Conservation (phyloP, 2,113 vertebrate species). For the Gopherus evgoodei region DNA sequence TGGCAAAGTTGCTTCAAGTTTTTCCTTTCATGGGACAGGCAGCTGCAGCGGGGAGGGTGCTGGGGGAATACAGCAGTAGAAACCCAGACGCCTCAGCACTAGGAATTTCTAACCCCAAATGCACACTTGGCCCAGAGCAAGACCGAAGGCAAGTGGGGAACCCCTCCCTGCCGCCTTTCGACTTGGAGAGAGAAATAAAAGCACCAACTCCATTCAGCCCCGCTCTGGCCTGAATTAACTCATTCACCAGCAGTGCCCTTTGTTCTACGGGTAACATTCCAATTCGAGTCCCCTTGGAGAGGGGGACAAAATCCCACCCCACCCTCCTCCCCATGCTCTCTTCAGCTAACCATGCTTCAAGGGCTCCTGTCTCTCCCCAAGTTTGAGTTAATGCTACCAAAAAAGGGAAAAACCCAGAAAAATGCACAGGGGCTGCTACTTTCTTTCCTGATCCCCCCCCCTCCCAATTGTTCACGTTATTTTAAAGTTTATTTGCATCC, state of each 20-base stretch:
- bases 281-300: background rate
- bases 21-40: background rate
- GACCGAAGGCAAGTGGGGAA: background rate
- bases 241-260: background rate
- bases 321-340: rapidly evolving
- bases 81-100: background rate
- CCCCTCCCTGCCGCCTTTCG: background rate
- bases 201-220: background rate
- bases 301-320: background rate
- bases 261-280: background rate
- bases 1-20: background rate
- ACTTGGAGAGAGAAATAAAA: background rate
- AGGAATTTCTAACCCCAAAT: background rate
- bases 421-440: background rate
- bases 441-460: background rate
- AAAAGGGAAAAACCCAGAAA: background rate
- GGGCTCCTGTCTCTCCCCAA: background rate
- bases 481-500: constrained; percentile 5
- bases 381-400: background rate
- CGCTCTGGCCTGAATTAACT: background rate
- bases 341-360: background rate
- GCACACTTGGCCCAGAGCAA: background rate
- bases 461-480: rapidly evolving
- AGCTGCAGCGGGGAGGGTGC: background rate
- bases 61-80: background rate